These are phyloP conservation scores for Drosophila heteroneura DNA, from an alignment of 2,888 invertebrate genomes.

Conservation along the genomic window DNA sequence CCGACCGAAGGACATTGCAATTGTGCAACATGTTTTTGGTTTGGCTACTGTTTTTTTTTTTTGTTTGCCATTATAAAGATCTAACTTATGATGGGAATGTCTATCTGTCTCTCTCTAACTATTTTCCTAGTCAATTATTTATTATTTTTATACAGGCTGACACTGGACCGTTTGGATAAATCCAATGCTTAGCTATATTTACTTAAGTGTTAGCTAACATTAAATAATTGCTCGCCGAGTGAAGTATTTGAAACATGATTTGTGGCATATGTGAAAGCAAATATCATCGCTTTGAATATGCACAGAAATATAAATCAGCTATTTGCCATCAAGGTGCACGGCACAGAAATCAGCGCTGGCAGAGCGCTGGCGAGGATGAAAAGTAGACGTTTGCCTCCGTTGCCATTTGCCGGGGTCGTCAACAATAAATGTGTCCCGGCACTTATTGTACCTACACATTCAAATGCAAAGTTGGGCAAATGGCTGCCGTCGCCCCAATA, in stretches of 20 bases:
- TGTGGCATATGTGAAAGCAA: constrained; percentile 6
- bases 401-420: constrained; percentile 5
- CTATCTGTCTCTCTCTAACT: neutral
- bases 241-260: constrained; percentile 3
- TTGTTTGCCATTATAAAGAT: neutral
- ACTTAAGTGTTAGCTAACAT: neutral
- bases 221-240: neutral
- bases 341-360: constrained; percentile 19
- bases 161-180: neutral
- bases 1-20: constrained; percentile 37
- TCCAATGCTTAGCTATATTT: neutral
- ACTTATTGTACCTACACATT: constrained; percentile 67
- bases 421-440: constrained; percentile 64
- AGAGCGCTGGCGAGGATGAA: constrained; percentile 17
- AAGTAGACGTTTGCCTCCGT: constrained; percentile 18
- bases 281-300: constrained; percentile 21
- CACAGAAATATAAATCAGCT: constrained; percentile 31
- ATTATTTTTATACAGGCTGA: neutral
- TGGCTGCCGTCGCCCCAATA: constrained; percentile 64
- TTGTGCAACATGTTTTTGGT: constrained; percentile 14
- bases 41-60: constrained; percentile 15
- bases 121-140: neutral
- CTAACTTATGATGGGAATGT: neutral
- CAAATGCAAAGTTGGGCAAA: constrained; percentile 43
- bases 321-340: constrained; percentile 18